phyloP scores from a whole-genome alignment of 2,888 invertebrate genomes.

The Zaprionus lineosus region DNA sequence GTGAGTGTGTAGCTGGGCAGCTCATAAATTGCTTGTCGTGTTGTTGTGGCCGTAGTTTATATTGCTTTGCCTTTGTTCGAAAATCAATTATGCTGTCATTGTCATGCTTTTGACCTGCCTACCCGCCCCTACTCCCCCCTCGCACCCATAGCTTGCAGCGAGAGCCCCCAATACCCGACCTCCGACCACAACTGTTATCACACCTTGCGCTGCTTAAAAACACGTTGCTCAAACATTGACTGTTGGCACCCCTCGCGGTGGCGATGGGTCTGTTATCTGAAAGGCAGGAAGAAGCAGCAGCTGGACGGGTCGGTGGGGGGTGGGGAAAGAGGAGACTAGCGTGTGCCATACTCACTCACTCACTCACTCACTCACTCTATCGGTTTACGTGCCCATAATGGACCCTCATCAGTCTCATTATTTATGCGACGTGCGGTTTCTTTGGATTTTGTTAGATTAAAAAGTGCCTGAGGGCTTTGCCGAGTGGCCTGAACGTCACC shows the following conservation, averaged over 20 bases:
- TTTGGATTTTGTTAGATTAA: constrained; percentile 80
- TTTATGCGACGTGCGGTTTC: constrained; percentile 80
- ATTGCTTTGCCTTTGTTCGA: constrained; percentile 76
- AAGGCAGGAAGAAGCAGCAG: neutral
- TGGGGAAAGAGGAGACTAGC: constrained; percentile 11
- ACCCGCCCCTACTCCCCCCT: neutral
- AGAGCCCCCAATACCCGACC: too few species aligned
- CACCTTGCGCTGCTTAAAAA: constrained; percentile 73
- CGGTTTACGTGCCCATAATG: constrained; percentile 76
- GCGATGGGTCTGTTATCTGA: neutral
- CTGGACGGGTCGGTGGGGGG: too few species aligned
- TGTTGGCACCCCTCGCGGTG: constrained; percentile 49
- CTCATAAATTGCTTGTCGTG: constrained; percentile 63
- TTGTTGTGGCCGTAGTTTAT: constrained; percentile 42
- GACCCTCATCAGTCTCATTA: constrained; percentile 80
- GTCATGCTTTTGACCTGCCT: constrained; percentile 73
- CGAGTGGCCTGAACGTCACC: constrained; percentile 64
- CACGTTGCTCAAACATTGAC: constrained; percentile 79
- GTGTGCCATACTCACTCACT: constrained; percentile 43
- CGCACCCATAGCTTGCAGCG: neutral
- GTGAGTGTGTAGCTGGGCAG: constrained; percentile 36
- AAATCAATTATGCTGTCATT: constrained; percentile 79
- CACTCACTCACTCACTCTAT: constrained; percentile 35
- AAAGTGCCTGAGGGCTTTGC: constrained; percentile 78
- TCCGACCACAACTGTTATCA: constrained; percentile 71